These are phyloP conservation scores for Solenopsis fugax DNA, from an alignment of 1,140 invertebrate genomes.

Conservation along the genomic window DNA sequence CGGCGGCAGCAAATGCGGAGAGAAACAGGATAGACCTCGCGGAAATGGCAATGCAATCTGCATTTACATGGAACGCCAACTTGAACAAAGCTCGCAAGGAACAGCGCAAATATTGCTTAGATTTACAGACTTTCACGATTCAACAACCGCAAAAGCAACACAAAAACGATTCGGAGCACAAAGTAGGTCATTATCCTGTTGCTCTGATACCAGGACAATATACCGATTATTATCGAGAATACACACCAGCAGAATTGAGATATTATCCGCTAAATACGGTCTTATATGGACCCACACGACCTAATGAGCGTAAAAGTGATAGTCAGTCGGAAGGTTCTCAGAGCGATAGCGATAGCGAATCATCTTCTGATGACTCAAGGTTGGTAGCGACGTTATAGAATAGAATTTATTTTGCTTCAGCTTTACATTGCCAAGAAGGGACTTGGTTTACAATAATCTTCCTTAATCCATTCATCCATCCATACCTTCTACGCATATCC, in stretches of 20 bases:
- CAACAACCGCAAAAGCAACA: conserved; percentile 89
- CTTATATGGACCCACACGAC: conserved; percentile 91
- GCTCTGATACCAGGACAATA: conserved; percentile 97
- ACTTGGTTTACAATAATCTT: too few relatives aligned
- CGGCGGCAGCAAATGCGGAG: conserved; percentile 86
- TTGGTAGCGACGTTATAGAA: too few relatives aligned
- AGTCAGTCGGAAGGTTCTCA: conserved; percentile 88
- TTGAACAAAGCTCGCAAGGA: conserved; percentile 93
- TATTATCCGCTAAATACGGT: conserved; percentile 97
- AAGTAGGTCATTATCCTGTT: conserved; percentile 94
- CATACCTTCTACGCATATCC: too few relatives aligned
- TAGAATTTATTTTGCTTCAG: too few relatives aligned
- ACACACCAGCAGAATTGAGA: conserved; percentile 89
- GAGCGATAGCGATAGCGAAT: conserved; percentile 88
- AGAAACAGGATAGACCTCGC: conserved; percentile 91
- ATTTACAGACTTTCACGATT: conserved; percentile 92
- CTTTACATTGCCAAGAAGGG: too few relatives aligned
- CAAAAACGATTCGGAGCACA: conserved; percentile 86
- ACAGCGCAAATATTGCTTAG: conserved; percentile 90
- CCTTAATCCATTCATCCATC: too few relatives aligned
- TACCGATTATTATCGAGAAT: conserved; percentile 93
- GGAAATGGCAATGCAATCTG: conserved; percentile 95
- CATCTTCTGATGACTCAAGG: conserved; percentile 88
- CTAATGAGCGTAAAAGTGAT: conserved; percentile 86
- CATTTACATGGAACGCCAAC: conserved; percentile 95